Percentiles rank a stretch among this genome's conserved stretches.
phyloP scores from a whole-genome alignment of 2,113 vertebrate species.

The Lepisosteus oculatus region DNA sequence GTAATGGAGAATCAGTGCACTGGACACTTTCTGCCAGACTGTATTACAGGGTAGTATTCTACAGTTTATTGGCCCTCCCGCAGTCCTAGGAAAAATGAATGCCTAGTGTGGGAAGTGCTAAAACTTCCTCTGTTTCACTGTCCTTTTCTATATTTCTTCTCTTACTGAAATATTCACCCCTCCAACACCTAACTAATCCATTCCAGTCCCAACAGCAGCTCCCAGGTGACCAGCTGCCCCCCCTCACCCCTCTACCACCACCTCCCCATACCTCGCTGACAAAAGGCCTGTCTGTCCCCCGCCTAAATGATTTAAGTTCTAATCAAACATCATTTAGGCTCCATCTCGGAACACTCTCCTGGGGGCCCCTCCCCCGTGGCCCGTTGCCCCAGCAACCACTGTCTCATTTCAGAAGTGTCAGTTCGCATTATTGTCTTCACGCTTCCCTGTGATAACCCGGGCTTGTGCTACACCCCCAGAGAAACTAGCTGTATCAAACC shows the following conservation, averaged over 20 bases:
- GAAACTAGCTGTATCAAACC: constrained; percentile 32
- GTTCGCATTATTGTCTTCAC: constrained; percentile 99
- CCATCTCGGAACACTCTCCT: constrained; percentile 81
- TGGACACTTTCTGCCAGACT: too few species aligned
- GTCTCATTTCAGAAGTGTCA: constrained; percentile 99
- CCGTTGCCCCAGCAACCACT: constrained; percentile 93
- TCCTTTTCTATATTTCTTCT: neutral
- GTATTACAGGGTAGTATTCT: too few species aligned
- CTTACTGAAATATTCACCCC: constrained; percentile 7
- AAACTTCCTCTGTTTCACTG: too few species aligned
- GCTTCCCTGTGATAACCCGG: constrained; percentile 87
- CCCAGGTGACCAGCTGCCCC: constrained; percentile 18
- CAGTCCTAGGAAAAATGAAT: too few species aligned
- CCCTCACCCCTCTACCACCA: constrained; percentile 47
- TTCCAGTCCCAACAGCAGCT: constrained; percentile 13
- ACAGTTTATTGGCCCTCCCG: too few species aligned
- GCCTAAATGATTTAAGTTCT: constrained; percentile 95
- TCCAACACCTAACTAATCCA: neutral
- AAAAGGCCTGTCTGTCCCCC: constrained; percentile 81
- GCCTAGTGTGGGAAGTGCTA: too few species aligned
- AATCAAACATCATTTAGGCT: constrained; percentile 98
- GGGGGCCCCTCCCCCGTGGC: constrained; percentile 85
- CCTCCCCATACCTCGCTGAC: constrained; percentile 62
- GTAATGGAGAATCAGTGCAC: too few species aligned
- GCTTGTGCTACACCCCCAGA: constrained; percentile 38